Percentiles rank a stretch among this genome's conserved stretches.
Conservation (phyloP, 1,140 invertebrate genomes). For the Procambarus virginalis region DNA sequence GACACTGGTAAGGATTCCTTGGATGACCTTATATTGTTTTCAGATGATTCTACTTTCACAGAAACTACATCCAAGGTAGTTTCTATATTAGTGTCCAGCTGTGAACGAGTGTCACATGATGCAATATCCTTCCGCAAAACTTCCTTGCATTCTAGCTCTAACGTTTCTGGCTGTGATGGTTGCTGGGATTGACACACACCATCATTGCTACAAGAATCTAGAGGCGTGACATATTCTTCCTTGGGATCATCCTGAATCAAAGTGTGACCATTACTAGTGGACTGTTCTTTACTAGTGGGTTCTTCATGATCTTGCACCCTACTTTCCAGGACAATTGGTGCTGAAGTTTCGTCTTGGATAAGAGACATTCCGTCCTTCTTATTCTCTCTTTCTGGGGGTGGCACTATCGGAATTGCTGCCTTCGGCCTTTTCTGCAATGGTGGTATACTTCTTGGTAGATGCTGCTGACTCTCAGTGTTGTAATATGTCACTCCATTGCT, state of each 20-base stretch:
- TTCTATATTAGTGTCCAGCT: not conserved
- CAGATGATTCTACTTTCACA: not conserved
- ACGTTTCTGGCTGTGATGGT: not conserved
- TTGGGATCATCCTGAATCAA: not conserved
- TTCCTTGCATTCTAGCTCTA: not conserved
- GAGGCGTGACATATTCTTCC: not conserved
- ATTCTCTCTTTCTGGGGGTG: constrained; percentile 76
- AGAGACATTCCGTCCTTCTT: constrained; percentile 34
- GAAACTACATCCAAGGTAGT: not conserved
- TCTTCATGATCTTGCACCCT: not conserved
- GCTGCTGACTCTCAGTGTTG: constrained; percentile 75
- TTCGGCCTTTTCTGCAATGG: constrained; percentile 76
- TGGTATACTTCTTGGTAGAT: constrained; percentile 72
- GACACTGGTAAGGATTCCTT: not conserved
- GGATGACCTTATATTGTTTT: not conserved
- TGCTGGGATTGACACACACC: not conserved
- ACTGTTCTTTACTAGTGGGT: not conserved
- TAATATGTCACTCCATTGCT: constrained; percentile 79
- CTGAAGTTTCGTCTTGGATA: not conserved
- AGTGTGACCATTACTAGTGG: not conserved
- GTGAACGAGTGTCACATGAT: not conserved
- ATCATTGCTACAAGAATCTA: not conserved
- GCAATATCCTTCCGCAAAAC: not conserved
- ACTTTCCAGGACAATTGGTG: not conserved
- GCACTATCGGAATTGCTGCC: constrained; percentile 79